Evolutionary conservation across 2,113 vertebrate species (phyloP).

Genomic region (Podocnemis expansa): DNA sequence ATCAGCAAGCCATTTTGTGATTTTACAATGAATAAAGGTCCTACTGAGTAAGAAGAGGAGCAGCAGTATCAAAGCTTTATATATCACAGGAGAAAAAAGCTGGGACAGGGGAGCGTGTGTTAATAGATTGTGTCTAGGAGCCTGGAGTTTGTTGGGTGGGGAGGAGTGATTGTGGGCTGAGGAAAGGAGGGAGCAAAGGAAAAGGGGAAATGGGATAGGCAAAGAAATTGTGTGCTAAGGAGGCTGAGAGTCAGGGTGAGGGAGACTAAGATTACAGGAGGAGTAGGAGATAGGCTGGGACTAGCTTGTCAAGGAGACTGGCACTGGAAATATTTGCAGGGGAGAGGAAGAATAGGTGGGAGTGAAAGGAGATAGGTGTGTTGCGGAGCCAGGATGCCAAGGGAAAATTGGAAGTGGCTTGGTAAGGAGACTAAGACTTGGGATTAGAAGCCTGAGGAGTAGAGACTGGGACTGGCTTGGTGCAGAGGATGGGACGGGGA

Average conservation of each 20-base stretch:
- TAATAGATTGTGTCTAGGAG: background rate
- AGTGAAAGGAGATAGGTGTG: too few relatives aligned
- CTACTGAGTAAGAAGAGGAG: background rate
- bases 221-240: background rate
- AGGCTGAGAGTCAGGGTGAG: background rate
- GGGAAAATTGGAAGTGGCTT: too few relatives aligned
- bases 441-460: background rate
- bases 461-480: background rate
- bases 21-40: slow-evolving; percentile 17
- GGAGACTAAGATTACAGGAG: background rate
- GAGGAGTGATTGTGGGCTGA: background rate
- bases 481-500: background rate
- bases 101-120: background rate
- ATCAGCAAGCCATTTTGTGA: background rate
- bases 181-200: background rate
- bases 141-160: background rate
- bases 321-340: too few relatives aligned
- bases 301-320: background rate
- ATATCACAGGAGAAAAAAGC: background rate
- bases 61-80: background rate
- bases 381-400: too few relatives aligned
- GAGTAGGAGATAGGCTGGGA: background rate
- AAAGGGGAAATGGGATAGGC: background rate
- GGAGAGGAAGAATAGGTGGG: too few relatives aligned
- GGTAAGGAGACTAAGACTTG: background rate